Evolutionary conservation across 2,797 vertebrate species (phyloP).

Genomic region (Macropus fuliginosus): DNA sequence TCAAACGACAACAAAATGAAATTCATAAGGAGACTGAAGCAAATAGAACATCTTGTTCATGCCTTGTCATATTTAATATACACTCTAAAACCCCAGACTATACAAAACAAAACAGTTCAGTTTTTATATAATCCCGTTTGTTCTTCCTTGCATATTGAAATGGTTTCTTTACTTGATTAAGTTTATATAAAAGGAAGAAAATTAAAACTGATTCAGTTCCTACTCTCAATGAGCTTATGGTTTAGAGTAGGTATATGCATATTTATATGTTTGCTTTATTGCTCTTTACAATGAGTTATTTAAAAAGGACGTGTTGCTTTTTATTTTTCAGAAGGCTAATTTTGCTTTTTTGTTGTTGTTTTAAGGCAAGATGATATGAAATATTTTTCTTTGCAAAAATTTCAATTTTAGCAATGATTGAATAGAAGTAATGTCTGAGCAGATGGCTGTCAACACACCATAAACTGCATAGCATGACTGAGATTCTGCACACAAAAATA

Average conservation of each 20-base stretch:
- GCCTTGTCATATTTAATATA: not conserved
- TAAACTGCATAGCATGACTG: conserved; percentile 73
- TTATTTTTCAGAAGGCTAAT: not conserved
- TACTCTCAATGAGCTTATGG: conserved; percentile 1
- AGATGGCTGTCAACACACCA: conserved; percentile 83
- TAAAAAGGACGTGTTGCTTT: not conserved
- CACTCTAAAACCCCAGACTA: not conserved
- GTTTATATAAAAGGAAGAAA: not conserved
- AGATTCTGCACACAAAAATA: conserved; percentile 81
- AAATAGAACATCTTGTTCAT: not conserved
- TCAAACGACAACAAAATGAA: not conserved
- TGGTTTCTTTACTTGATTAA: not conserved
- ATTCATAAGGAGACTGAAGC: not conserved
- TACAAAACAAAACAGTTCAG: not conserved
- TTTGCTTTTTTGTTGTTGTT: conserved; percentile 53
- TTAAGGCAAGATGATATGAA: conserved; percentile 49
- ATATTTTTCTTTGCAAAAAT: conserved; percentile 68
- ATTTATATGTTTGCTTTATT: not conserved
- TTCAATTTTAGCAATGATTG: conserved; percentile 74
- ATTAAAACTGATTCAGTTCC: not conserved
- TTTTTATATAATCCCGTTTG: not conserved
- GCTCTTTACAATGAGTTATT: not conserved
- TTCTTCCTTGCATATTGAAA: not conserved
- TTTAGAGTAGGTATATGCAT: not conserved
- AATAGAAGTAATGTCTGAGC: conserved; percentile 78